These are phyloP conservation scores for Stegodyphus mimosarum DNA, from an alignment of 1,140 invertebrate species.

Conservation along the genomic window DNA sequence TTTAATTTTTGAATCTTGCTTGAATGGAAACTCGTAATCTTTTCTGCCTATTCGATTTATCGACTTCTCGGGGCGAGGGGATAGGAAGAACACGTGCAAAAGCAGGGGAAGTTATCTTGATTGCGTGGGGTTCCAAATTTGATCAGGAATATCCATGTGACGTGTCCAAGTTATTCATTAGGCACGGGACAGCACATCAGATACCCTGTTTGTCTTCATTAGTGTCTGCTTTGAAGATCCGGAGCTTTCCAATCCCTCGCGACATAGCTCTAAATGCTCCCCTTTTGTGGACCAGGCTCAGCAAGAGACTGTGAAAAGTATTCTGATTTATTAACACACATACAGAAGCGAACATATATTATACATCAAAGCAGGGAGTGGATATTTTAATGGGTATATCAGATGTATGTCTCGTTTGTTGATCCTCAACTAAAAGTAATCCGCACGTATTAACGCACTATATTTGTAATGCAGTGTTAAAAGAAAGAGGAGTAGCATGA, in stretches of 20 bases:
- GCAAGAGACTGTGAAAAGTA: background rate
- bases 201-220: slow-evolving; percentile 58
- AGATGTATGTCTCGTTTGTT: too few species aligned
- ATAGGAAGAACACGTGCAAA: slow-evolving; percentile 9
- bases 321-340: too few species aligned
- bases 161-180: slow-evolving; percentile 59
- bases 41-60: slow-evolving; percentile 16
- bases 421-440: too few species aligned
- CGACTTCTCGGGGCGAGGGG: background rate
- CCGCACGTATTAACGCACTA: too few species aligned
- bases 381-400: too few species aligned
- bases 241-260: background rate
- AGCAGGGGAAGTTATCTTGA: slow-evolving; percentile 19
- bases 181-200: slow-evolving; percentile 36
- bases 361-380: too few species aligned
- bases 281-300: slow-evolving; percentile 2
- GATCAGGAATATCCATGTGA: slow-evolving; percentile 41
- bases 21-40: slow-evolving; percentile 15
- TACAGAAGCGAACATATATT: too few species aligned
- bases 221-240: slow-evolving; percentile 14
- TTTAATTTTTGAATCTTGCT: too few species aligned
- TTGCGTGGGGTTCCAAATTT: slow-evolving; percentile 55
- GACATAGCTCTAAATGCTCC: too few species aligned
- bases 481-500: too few species aligned
- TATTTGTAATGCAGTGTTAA: too few species aligned